Conservation (phyloP, 53 echinoderm and acorn worm genomes). For the Astropecten irregularis region DNA sequence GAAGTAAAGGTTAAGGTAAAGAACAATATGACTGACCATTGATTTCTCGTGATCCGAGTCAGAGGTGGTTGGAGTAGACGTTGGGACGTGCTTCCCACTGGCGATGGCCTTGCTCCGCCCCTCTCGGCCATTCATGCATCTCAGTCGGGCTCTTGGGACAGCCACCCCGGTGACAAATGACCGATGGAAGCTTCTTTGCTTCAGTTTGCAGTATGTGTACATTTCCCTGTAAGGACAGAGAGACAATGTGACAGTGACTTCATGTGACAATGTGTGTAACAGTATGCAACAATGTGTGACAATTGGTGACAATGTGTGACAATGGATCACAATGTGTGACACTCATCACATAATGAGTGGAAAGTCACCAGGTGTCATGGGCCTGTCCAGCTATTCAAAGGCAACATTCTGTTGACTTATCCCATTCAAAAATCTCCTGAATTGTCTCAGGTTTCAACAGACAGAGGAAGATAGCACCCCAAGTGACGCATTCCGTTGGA, state of each 20-base stretch:
- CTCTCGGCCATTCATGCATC: slow-evolving; percentile 22
- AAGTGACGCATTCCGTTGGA: too few relatives aligned
- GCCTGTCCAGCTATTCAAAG: too few relatives aligned
- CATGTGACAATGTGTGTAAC: not conserved
- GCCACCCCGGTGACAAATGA: not conserved
- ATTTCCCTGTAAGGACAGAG: slow-evolving; percentile 52
- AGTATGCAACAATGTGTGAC: too few relatives aligned
- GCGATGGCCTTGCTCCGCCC: not conserved
- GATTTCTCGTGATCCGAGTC: not conserved
- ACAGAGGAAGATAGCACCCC: too few relatives aligned
- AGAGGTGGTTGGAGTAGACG: not conserved
- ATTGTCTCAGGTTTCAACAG: too few relatives aligned
- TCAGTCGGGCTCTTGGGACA: slow-evolving; percentile 42
- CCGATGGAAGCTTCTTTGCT: slow-evolving; percentile 24
- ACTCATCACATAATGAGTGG: too few relatives aligned
- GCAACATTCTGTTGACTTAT: too few relatives aligned
- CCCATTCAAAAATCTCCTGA: too few relatives aligned
- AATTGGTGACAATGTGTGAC: not conserved
- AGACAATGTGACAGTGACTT: too few relatives aligned
- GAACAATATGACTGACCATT: slow-evolving; percentile 19
- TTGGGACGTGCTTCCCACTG: not conserved
- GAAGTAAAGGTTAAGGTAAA: too few relatives aligned
- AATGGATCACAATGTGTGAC: not conserved
- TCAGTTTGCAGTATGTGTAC: slow-evolving; percentile 75
- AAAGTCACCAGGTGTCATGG: too few relatives aligned